Conservation (phyloP, 1,140 invertebrate species). For the Mercenaria mercenaria region DNA sequence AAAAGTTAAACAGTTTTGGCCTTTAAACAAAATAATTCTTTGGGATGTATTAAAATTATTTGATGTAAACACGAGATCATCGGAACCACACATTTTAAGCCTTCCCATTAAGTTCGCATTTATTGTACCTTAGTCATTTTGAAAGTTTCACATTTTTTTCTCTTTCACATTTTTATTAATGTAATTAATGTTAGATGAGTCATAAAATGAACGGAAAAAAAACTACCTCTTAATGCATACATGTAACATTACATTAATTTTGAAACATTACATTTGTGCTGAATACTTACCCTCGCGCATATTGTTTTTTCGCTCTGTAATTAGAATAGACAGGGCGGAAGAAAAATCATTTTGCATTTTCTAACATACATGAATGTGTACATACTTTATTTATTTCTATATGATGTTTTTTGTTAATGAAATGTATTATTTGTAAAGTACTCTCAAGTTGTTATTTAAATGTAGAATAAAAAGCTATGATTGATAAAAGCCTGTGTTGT, state of each 20-base stretch:
- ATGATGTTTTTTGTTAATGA: conserved; percentile 11
- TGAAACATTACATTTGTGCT: conserved; percentile 22
- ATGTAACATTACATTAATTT: neutral
- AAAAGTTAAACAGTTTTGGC: too few relatives aligned
- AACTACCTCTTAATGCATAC: conserved; percentile 20
- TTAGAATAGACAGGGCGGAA: neutral
- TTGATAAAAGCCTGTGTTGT: too few relatives aligned
- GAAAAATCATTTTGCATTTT: neutral
- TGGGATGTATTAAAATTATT: too few relatives aligned
- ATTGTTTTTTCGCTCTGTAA: neutral
- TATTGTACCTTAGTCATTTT: conserved; percentile 30
- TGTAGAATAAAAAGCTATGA: neutral
- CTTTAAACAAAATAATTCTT: too few relatives aligned
- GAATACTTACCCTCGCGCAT: neutral
- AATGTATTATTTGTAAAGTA: conserved; percentile 12
- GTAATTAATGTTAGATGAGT: conserved; percentile 6
- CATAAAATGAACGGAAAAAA: neutral
- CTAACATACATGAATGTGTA: neutral
- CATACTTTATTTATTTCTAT: conserved; percentile 28
- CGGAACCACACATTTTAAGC: neutral
- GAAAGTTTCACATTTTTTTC: neutral
- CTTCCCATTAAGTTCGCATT: conserved; percentile 4
- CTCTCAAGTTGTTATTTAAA: neutral
- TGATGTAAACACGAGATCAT: neutral
- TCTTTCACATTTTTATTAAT: conserved; percentile 12